Base-by-base conservation (phyloP, 2,888 invertebrate genomes). In the Caenorhabditis sp. region DNA sequence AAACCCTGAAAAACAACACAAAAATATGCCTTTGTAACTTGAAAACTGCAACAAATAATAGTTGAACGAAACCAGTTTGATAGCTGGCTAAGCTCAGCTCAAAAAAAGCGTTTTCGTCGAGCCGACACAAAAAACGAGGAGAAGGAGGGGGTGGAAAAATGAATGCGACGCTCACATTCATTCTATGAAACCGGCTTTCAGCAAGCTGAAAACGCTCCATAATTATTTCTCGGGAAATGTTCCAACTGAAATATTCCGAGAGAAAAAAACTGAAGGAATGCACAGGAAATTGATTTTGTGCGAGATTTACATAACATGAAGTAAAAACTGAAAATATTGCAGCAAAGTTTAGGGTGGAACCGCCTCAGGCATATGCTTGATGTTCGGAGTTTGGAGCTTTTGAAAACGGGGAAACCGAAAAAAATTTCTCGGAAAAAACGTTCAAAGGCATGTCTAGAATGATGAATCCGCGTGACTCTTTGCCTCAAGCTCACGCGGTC, bases 381-480 rank as follows among this genome's bases (percentile, higher is more conserved):
- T 32, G 32, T 32, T 9, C 5, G 4, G 32, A 4, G 32, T 6
- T 32, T 32, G 32, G 9, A n/a, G n/a, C n/a, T n/a, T n/a, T 9
- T 32, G 32, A 32, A 32, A 32, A 32, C 9, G 9, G 32, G 32
- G 32, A 32, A 32, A 18, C 47, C 28, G 68, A 47, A 47, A 47
- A 47, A 56, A 44, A 44, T 28, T 47, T n/a, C n/a, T 53, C 61
- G 37, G 15, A 32, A 32, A 32, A 32, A 44, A 13, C 40, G 62
- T 71, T 53, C 44, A 71, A 61, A 60, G 56, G 47, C 47, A 22
- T 60, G 51, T 51, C 51, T 40, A 24, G 26, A 40, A 51, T 9
- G 55, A 44, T 24, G 53, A 40, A 64, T 55, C 56, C 71, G 44
- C 71, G 62, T 71, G 71, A 71, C 71, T 71, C 53, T 55, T 53